Evolutionary conservation across 2,797 vertebrate species (phyloP).

Genomic region (Mormyrops boulengeri): DNA sequence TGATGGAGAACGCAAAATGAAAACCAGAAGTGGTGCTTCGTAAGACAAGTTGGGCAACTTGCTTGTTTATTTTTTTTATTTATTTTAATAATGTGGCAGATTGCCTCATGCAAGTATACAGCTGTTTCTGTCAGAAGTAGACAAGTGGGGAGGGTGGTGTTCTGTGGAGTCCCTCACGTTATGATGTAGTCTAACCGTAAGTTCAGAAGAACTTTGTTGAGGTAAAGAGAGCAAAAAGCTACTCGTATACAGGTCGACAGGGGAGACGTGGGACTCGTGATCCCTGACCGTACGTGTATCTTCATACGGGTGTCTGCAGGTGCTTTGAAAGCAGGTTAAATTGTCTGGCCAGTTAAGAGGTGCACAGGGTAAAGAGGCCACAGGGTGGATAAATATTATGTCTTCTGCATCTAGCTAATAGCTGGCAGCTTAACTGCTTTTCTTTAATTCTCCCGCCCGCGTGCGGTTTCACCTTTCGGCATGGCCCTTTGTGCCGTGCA

Average conservation of each 20-base stretch:
- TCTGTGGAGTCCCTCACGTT: background rate
- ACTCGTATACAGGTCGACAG: background rate
- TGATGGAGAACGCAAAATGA: background rate
- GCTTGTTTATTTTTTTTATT: background rate
- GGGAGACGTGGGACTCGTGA: background rate
- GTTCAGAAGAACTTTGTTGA: background rate
- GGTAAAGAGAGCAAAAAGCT: background rate
- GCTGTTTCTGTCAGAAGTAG: background rate
- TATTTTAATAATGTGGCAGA: background rate
- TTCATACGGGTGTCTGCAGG: background rate
- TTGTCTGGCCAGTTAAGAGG: background rate
- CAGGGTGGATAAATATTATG: background rate
- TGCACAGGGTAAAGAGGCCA: background rate
- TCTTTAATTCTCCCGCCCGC: background rate
- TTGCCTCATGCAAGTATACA: background rate
- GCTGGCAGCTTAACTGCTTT: background rate
- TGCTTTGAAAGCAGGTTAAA: background rate
- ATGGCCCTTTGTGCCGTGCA: background rate
- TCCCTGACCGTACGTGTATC: background rate
- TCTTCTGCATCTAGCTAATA: slow-evolving; percentile 1
- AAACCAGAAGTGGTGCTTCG: background rate
- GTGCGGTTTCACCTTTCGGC: background rate
- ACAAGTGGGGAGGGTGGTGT: background rate
- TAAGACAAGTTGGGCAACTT: background rate
- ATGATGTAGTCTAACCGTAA: background rate